These are phyloP conservation scores for Cuniculus paca DNA, from an alignment of 2,797 vertebrate genomes.

Conservation along the genomic window DNA sequence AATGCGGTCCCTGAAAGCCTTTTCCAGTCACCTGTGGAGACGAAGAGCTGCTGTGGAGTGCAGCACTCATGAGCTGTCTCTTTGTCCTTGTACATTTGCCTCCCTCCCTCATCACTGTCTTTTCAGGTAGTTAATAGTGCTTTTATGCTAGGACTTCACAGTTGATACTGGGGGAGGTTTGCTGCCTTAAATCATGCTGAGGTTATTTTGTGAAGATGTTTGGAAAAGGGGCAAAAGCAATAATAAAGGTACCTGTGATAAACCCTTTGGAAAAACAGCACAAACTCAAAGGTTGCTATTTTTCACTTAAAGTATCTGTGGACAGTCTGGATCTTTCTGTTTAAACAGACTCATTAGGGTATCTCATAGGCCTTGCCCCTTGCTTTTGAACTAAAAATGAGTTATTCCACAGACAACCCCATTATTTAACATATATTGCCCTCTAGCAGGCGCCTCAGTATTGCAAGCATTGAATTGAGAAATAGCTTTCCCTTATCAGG, in stretches of 20 bases:
- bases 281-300: background rate
- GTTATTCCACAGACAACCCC: background rate
- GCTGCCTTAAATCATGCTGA: background rate
- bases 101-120: background rate
- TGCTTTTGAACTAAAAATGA: constrained; percentile 31
- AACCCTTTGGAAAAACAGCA: background rate
- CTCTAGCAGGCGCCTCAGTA: constrained; percentile 84
- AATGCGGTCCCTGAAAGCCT: background rate
- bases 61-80: background rate
- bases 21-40: background rate
- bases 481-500: background rate
- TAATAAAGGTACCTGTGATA: background rate
- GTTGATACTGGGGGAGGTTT: background rate
- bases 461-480: constrained; percentile 72
- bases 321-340: background rate
- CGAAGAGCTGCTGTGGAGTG: background rate
- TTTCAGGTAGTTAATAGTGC: background rate
- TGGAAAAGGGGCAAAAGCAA: background rate
- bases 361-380: background rate
- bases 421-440: constrained; percentile 81
- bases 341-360: background rate
- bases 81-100: background rate
- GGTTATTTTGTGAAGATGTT: constrained; percentile 1
- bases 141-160: background rate
- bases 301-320: background rate